Evolutionary conservation across 1,140 invertebrate genomes (phyloP).

Genomic region (Hydropsyche tenuis): DNA sequence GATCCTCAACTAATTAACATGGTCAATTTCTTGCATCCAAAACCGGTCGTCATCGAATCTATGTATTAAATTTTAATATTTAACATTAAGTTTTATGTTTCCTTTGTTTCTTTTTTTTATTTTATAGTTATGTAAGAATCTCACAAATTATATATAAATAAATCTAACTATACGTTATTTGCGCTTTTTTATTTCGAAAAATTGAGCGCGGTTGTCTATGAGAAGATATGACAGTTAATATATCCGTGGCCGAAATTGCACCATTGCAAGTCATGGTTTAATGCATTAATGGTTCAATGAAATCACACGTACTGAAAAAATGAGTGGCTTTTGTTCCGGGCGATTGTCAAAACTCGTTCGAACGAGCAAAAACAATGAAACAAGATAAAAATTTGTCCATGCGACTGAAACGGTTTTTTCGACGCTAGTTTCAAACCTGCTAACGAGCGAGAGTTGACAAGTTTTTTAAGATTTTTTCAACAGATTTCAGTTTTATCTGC

Average conservation of each 20-base stretch:
- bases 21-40: not conserved
- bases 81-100: not conserved
- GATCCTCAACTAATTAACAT: too few species aligned
- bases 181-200: not conserved
- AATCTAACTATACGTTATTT: not conserved
- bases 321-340: too few species aligned
- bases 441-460: too few species aligned
- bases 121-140: not conserved
- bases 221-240: not conserved
- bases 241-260: slow-evolving; percentile 22
- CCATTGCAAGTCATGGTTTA: slow-evolving; percentile 8
- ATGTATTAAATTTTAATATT: not conserved
- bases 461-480: too few species aligned
- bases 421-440: too few species aligned
- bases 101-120: not conserved
- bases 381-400: too few species aligned
- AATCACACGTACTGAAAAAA: too few species aligned
- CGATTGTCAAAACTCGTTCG: too few species aligned
- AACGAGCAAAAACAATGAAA: too few species aligned
- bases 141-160: not conserved
- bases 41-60: not conserved
- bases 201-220: not conserved
- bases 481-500: too few species aligned
- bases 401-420: too few species aligned
- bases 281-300: not conserved